Base-by-base conservation (phyloP, 1,140 invertebrate species). In the Cydia amplana region DNA sequence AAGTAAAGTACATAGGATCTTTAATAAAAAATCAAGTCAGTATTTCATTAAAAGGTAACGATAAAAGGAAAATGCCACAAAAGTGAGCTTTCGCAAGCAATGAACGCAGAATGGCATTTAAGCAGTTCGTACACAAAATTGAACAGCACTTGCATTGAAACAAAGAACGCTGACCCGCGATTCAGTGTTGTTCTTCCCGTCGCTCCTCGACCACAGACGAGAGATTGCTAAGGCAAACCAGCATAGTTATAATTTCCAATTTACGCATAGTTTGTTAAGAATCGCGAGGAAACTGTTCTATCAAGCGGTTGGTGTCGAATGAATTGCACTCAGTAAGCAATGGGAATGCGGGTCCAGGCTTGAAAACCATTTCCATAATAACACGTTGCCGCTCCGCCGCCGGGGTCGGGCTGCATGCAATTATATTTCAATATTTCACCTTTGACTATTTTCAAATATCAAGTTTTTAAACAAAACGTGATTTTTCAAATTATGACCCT, bases 341-440 rank as follows among this genome's bases (percentile, higher is more conserved):
- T 23, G 18, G 55, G 55, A 60, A 23, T 20, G 20, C 9, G 10
- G 55, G 9, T 78, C 77, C 72, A 60, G 79, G 79, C 83, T 80
- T 83, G 75, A 75, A 79, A 83, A 82, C 78, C 81, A 85, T 85
- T 86, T 83, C 76, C 83, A 83, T 86, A 85, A 83, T 84, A 83
- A 84, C 79, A 81, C 65, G 81, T 78, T 82, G 76, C 73, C 76
- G 70, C 74, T 46, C 36, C 67, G 49, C 32, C 70, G 74, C 75
- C n/a, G 67, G 60, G 81, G 70, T 49, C 65, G 74, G 74, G 73
- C 73, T 80, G 76, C 78, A 78, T 83, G 82, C 82, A 80, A 80
- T 82, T 83, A 79, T 82, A 77, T 82, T 81, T 81, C 77, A 79
- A 79, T 79, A 83, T 79, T 78, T 75, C 76, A 78, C 74, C 67